Evolutionary conservation across 2,797 vertebrate genomes (phyloP).

Genomic region (Falco cherrug): DNA sequence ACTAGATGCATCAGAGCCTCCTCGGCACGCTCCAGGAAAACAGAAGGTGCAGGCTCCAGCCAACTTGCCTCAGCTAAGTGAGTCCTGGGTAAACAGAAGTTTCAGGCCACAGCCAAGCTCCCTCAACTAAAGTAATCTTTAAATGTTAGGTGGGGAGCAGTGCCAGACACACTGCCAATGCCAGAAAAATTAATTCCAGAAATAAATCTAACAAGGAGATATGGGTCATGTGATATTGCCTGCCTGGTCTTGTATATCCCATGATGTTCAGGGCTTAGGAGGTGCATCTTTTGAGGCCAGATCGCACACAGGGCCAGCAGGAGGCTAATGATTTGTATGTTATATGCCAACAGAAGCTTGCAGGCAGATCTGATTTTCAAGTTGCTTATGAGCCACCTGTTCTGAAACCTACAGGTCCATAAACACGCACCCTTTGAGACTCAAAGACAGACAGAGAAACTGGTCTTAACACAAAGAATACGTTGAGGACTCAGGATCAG

Average conservation of each 20-base stretch:
- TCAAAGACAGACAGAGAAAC: not conserved
- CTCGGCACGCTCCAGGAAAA: not conserved
- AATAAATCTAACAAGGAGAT: slow-evolving; percentile 38
- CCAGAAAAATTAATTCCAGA: slow-evolving; percentile 17
- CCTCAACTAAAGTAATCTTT: not conserved
- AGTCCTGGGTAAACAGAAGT: slow-evolving; percentile 39
- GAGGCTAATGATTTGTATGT: not conserved
- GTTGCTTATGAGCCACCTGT: not conserved
- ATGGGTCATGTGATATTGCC: not conserved
- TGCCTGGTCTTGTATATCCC: not conserved
- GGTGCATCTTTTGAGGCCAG: not conserved
- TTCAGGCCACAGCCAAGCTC: slow-evolving; percentile 10
- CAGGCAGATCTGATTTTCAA: not conserved
- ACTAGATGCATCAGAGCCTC: not conserved
- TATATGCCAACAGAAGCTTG: not conserved
- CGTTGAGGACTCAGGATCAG: not conserved
- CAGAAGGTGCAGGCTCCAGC: slow-evolving; percentile 29
- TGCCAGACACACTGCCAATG: not conserved
- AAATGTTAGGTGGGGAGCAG: not conserved
- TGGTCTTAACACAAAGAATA: not conserved
- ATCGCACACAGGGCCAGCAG: not conserved
- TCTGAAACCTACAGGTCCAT: not conserved
- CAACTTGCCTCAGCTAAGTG: slow-evolving; percentile 4
- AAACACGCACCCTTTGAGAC: not conserved
- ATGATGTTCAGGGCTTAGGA: not conserved